A percentile compares a stretch with the other conserved stretches of the same genome.
These are phyloP conservation scores for Ceryle rudis DNA, from an alignment of 2,797 vertebrate genomes.

Conservation along the genomic window DNA sequence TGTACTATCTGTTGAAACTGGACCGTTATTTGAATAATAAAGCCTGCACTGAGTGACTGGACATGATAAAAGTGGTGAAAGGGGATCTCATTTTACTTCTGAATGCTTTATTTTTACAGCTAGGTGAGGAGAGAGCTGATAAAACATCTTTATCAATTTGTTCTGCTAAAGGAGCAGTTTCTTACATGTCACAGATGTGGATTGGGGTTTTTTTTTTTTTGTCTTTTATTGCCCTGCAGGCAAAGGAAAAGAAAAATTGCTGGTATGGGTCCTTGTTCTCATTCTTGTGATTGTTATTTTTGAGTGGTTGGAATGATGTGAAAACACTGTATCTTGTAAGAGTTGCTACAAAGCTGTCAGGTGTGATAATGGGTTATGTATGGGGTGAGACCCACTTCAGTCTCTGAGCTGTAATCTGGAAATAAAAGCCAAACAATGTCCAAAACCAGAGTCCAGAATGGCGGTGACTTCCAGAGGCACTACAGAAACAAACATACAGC, in stretches of 20 bases:
- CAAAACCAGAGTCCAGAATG: neutral
- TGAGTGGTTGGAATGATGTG: neutral
- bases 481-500: neutral
- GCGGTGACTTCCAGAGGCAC: neutral
- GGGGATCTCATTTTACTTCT: neutral
- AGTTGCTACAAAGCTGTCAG: neutral
- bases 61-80: neutral
- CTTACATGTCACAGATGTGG: neutral
- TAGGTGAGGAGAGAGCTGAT: neutral
- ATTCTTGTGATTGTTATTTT: neutral
- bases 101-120: neutral
- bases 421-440: slow-evolving; percentile 1
- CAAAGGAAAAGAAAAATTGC: neutral
- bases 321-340: neutral
- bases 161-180: neutral
- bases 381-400: neutral
- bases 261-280: neutral
- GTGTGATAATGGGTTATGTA: neutral
- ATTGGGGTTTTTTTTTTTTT: neutral
- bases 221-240: neutral
- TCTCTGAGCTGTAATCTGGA: neutral
- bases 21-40: neutral
- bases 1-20: neutral
- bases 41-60: neutral
- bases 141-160: neutral